Base-by-base conservation (phyloP, 1,140 invertebrate genomes). In the Antheraea pernyi region DNA sequence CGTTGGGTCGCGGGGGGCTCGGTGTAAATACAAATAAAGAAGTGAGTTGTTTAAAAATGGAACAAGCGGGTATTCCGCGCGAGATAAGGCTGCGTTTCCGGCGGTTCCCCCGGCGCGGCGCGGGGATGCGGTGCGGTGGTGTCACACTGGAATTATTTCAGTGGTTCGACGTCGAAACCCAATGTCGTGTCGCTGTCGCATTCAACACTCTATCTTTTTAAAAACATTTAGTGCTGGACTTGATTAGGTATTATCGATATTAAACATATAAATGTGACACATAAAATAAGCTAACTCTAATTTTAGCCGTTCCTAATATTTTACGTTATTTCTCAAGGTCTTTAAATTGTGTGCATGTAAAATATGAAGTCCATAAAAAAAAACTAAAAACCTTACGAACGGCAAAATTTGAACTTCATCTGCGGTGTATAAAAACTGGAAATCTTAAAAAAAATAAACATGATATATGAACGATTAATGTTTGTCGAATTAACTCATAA, bases 11-110 rank as follows among this genome's bases (percentile, higher is more conserved):
- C 59, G 74, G 67, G 75, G 72, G 66, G 81, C 16, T 53, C 46
- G 46, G 77, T 71, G 74, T 83, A 79, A 82, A 84, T 82, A 86
- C 83, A 89, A 86, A 89, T 88, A 91, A 89, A 91, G 84, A 89
- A 86, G 84, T 72, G 88, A 91, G 81, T 91, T 91, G 87, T 92
- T 92, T 92, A 91, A 92, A 91, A 92, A 91, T 87, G 85, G 88
- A 91, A 91, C 88, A 91, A 92, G 86, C 85, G 84, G 84, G 86
- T 89, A 89, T 91, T 88, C 80, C 67, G 76, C 67, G 75, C 69
- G 74, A 89, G 90, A 92, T 92, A 92, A 92, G 90, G 84, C 85
- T 83, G 86, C 82, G 87, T 89, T 92, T 92, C 90, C 90, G 88
- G 71, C 82, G 83, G 79, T 75, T 77, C 78, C 83, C 83, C 73